These are phyloP conservation scores for Laterallus jamaicensis DNA, from an alignment of 2,113 vertebrate genomes.

Conservation along the genomic window DNA sequence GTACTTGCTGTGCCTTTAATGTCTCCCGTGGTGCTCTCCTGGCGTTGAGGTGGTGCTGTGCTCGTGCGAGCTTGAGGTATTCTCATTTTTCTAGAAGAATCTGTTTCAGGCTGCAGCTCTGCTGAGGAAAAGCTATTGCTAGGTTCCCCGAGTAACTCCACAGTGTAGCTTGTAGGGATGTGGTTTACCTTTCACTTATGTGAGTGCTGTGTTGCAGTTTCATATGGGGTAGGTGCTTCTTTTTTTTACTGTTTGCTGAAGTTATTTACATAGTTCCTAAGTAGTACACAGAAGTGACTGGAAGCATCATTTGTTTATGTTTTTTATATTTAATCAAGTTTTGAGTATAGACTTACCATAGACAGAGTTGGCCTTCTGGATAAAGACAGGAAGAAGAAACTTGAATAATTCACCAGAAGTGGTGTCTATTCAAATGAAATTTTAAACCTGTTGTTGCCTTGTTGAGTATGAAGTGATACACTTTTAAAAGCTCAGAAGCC, in stretches of 20 bases:
- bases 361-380: fast-evolving
- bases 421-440: fast-evolving
- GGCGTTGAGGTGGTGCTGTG: fast-evolving
- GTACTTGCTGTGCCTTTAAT: fast-evolving
- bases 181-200: fast-evolving
- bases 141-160: fast-evolving
- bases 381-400: not conserved
- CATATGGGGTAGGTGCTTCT: fast-evolving
- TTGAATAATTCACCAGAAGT: not conserved
- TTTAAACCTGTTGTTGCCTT: not conserved
- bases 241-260: too few relatives aligned
- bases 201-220: not conserved
- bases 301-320: fast-evolving
- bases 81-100: fast-evolving
- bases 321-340: not conserved
- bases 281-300: fast-evolving
- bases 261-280: not conserved
- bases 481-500: not conserved
- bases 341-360: fast-evolving
- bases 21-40: fast-evolving
- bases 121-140: fast-evolving
- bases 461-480: fast-evolving
- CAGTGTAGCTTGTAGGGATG: fast-evolving
- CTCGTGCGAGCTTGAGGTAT: fast-evolving
- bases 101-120: fast-evolving